Conservation (phyloP, 2,888 invertebrate genomes). For the Bugulina stolonifera region DNA sequence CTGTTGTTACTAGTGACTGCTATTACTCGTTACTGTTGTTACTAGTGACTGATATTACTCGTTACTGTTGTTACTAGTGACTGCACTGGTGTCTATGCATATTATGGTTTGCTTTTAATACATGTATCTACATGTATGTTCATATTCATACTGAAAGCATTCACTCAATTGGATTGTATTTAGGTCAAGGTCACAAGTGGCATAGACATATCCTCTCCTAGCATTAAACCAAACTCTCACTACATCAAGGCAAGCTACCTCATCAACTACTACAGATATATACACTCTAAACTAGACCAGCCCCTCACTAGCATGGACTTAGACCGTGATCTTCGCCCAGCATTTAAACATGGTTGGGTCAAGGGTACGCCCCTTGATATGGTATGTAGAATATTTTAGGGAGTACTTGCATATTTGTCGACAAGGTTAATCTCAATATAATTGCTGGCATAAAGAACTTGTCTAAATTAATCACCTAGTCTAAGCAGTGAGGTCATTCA, state of each 20-base stretch:
- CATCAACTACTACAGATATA: slow-evolving; percentile 42
- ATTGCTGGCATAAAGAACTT: too few species aligned
- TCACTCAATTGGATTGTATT: background rate
- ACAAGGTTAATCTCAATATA: too few species aligned
- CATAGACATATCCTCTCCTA: background rate
- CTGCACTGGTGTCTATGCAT: background rate
- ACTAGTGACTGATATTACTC: too few species aligned
- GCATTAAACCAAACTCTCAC: background rate
- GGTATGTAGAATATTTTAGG: slow-evolving; percentile 26
- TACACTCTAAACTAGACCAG: slow-evolving; percentile 39
- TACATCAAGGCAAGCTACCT: slow-evolving; percentile 23
- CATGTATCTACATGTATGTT: too few species aligned
- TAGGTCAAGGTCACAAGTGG: background rate
- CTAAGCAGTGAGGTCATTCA: too few species aligned
- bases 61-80: too few species aligned
- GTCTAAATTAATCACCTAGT: too few species aligned
- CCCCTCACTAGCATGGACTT: slow-evolving; percentile 34
- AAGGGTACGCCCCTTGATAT: slow-evolving; percentile 37
- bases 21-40: too few species aligned
- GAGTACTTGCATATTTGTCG: background rate
- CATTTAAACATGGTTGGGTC: slow-evolving; percentile 39
- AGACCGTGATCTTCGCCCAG: slow-evolving; percentile 35
- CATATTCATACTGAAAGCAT: too few species aligned
- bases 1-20: too few species aligned
- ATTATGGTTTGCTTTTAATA: too few species aligned